Base-by-base conservation (phyloP, 2,797 vertebrate genomes). In the Melanogrammus aeglefinus region DNA sequence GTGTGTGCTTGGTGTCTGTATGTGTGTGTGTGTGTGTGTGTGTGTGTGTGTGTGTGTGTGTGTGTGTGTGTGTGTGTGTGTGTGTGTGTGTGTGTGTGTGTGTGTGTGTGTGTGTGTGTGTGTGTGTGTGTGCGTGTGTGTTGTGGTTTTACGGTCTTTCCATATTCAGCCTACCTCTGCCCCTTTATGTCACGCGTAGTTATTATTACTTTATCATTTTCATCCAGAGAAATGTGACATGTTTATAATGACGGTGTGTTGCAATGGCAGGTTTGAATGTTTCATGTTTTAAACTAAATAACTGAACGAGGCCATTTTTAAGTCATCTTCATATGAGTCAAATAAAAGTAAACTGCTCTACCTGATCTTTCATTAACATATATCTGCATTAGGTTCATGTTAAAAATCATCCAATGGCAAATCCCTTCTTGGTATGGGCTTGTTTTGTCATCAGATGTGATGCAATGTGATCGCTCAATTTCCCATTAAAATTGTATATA, bases 1-100 rank as follows among this genome's bases (percentile, higher is more conserved):
- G 36, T 24, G 36, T 27, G 72, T 13, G 44, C n/a, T n/a, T n/a
- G n/a, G n/a, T 84, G 41, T 72, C 39, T 35, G 29, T 69, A 2
- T 76, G 16, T 33, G 6, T 70, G 27, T 81, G 35, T 35, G 35
- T 35, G 69, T 1, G 12, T 76, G 39, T 12, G 74, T 31, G 18
- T 75, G 73, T 73, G 70, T 73, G 69, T 47, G 70, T 78, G 33
- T 31, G 63, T 1, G 16, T 75, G 38, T 6, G 73, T 38, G 27
- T 72, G 73, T 73, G 70, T 73, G 47, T 47, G 33, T 31, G 63
- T 1, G 16, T 78, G 38, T 9, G 73, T 38, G 27, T 72, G 73
- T 73, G 70, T 73, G 70, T 47, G 33, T 33, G 66, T 1, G 16
- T 78, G 38, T 9, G 73, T 38, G 27, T 72, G 63, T 73, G 70